Evolutionary conservation across 2,888 invertebrate species (phyloP).

Genomic region (Stictocephala bisonia): DNA sequence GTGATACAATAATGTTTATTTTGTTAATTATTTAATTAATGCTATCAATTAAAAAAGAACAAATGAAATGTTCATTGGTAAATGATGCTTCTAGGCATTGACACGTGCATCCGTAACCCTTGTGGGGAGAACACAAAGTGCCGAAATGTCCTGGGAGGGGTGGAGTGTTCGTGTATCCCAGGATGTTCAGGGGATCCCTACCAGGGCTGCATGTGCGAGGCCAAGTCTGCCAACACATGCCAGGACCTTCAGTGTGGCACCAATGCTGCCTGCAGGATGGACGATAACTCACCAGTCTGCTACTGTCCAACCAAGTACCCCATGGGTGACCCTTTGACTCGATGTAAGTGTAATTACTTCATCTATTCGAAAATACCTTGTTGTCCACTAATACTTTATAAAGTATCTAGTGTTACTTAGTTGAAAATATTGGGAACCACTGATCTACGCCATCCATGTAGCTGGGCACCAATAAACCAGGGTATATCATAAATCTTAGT

Average conservation of each 20-base stretch:
- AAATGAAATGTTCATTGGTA: neutral
- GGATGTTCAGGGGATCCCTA: slow-evolving; percentile 86
- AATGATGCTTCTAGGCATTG: slow-evolving; percentile 66
- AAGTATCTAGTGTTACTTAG: too few relatives aligned
- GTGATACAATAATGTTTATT: too few relatives aligned
- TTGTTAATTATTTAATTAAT: too few relatives aligned
- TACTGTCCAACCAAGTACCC: slow-evolving; percentile 87
- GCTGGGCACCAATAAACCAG: too few relatives aligned
- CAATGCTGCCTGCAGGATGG: slow-evolving; percentile 83
- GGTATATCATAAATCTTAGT: too few relatives aligned
- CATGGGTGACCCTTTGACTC: slow-evolving; percentile 84
- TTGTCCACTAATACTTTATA: too few relatives aligned
- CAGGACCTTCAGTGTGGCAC: slow-evolving; percentile 82
- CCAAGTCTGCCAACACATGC: slow-evolving; percentile 76
- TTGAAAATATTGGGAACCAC: too few relatives aligned
- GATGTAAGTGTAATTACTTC: slow-evolving; percentile 74
- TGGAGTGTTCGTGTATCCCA: slow-evolving; percentile 83
- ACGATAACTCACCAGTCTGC: slow-evolving; percentile 75
- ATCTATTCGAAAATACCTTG: too few relatives aligned
- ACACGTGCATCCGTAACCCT: slow-evolving; percentile 82
- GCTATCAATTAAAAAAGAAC: too few relatives aligned
- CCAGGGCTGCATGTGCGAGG: slow-evolving; percentile 82
- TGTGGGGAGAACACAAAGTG: slow-evolving; percentile 89
- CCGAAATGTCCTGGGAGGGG: slow-evolving; percentile 78
- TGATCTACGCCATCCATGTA: too few relatives aligned